These are phyloP conservation scores for Cryptomyrus ogoouensis DNA, from an alignment of 2,113 vertebrate genomes.

Conservation along the genomic window DNA sequence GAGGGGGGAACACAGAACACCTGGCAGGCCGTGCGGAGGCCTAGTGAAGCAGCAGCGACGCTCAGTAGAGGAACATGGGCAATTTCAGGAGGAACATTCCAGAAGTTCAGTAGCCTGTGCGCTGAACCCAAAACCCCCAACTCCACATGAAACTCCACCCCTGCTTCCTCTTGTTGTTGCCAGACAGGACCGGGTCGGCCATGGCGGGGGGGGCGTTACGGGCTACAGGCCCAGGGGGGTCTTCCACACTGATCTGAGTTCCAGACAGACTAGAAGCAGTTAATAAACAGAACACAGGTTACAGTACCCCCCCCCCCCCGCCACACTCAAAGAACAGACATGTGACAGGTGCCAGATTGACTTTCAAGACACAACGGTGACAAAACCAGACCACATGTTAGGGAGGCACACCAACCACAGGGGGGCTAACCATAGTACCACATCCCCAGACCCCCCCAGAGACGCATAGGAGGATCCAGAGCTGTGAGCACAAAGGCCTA, in stretches of 20 bases:
- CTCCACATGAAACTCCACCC: constrained; percentile 19
- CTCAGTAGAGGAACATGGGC: neutral
- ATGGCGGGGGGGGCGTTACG: no score
- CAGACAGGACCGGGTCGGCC: constrained; percentile 18
- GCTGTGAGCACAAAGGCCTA: neutral
- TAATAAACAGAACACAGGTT: neutral
- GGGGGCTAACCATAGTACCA: neutral
- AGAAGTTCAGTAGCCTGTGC: neutral
- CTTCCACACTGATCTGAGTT: neutral
- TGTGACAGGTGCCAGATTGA: neutral
- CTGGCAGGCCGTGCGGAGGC: neutral
- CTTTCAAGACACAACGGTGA: neutral
- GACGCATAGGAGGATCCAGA: neutral
- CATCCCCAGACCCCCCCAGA: neutral
- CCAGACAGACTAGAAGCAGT: neutral
- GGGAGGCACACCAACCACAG: neutral
- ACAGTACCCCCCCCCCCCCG: neutral
- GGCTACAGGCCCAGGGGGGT: neutral
- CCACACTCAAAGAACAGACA: neutral
- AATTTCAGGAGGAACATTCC: constrained; percentile 18
- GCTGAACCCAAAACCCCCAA: neutral
- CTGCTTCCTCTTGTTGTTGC: constrained; percentile 31
- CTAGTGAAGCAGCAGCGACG: neutral
- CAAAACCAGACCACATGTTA: neutral
- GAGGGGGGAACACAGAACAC: neutral